Conservation (phyloP, 2,888 invertebrate genomes). For the Volucella bombylans region DNA sequence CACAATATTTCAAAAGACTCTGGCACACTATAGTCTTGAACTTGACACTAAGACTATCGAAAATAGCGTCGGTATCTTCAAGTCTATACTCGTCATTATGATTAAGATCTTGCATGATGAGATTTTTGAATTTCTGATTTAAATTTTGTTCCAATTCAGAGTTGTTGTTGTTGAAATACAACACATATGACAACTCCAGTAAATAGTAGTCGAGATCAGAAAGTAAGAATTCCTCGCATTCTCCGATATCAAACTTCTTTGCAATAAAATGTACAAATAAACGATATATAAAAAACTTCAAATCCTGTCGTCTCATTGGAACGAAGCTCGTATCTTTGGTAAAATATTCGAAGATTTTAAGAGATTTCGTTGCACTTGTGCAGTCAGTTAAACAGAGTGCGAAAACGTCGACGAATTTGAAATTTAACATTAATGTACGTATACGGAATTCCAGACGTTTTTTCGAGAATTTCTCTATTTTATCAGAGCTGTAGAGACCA, state of each 20-base stretch:
- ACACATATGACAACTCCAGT: conserved; percentile 81
- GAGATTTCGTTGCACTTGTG: conserved; percentile 78
- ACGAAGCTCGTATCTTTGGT: conserved; percentile 82
- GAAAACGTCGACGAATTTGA: conserved; percentile 82
- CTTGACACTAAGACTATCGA: conserved; percentile 81
- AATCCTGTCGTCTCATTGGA: conserved; percentile 81
- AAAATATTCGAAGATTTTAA: conserved; percentile 82
- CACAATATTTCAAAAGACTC: conserved; percentile 80
- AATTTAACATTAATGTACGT: conserved; percentile 82
- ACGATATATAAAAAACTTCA: conserved; percentile 82
- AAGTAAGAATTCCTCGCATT: conserved; percentile 81
- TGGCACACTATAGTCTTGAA: conserved; percentile 82
- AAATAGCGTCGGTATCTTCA: conserved; percentile 81
- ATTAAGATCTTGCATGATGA: conserved; percentile 77
- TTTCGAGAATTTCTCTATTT: conserved; percentile 79
- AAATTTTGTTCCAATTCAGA: conserved; percentile 80
- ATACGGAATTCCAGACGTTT: conserved; percentile 81
- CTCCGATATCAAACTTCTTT: conserved; percentile 79
- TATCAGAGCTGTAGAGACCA: conserved; percentile 82
- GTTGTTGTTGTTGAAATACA: conserved; percentile 82
- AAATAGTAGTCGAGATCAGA: conserved; percentile 82
- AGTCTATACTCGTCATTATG: conserved; percentile 77
- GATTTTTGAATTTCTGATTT: conserved; percentile 80
- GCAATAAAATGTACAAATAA: conserved; percentile 81
- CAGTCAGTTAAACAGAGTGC: conserved; percentile 80